Conservation (phyloP, 2,797 vertebrate species). For the Graptemys geographica region DNA sequence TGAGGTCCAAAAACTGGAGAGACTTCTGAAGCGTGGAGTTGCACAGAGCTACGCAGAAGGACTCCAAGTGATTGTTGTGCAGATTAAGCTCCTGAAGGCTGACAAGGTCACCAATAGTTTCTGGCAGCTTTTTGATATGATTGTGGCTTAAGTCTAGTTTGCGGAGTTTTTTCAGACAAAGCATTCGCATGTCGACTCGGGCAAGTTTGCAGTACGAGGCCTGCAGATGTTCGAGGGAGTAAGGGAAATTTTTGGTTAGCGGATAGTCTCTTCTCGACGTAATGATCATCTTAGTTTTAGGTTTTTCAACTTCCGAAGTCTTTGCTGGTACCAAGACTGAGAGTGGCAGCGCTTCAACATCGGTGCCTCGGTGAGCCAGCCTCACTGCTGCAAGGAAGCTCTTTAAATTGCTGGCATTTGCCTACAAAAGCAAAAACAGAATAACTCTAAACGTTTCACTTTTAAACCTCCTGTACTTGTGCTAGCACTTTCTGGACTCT, state of each 20-base stretch:
- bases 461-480: neutral
- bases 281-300: slow-evolving; percentile 92
- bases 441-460: slow-evolving; percentile 14
- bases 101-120: slow-evolving; percentile 90
- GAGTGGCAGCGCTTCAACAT: slow-evolving; percentile 82
- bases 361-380: slow-evolving; percentile 89
- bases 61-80: slow-evolving; percentile 92
- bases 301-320: slow-evolving; percentile 93
- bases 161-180: slow-evolving; percentile 89
- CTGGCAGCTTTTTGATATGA: slow-evolving; percentile 92
- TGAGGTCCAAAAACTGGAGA: slow-evolving; percentile 92
- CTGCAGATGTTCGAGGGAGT: slow-evolving; percentile 93
- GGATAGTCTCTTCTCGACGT: slow-evolving; percentile 94
- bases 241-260: slow-evolving; percentile 91
- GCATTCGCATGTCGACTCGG: slow-evolving; percentile 90
- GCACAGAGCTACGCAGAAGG: slow-evolving; percentile 90
- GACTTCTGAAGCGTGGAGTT: slow-evolving; percentile 89
- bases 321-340: slow-evolving; percentile 89
- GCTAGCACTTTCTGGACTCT: neutral
- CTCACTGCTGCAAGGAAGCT: slow-evolving; percentile 92
- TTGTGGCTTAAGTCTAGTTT: slow-evolving; percentile 96
- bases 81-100: slow-evolving; percentile 91
- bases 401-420: slow-evolving; percentile 89
- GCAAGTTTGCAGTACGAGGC: slow-evolving; percentile 94
- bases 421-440: slow-evolving; percentile 80